Base-by-base conservation (phyloP, 1,140 invertebrate genomes). In the Drosophila paulistorum region DNA sequence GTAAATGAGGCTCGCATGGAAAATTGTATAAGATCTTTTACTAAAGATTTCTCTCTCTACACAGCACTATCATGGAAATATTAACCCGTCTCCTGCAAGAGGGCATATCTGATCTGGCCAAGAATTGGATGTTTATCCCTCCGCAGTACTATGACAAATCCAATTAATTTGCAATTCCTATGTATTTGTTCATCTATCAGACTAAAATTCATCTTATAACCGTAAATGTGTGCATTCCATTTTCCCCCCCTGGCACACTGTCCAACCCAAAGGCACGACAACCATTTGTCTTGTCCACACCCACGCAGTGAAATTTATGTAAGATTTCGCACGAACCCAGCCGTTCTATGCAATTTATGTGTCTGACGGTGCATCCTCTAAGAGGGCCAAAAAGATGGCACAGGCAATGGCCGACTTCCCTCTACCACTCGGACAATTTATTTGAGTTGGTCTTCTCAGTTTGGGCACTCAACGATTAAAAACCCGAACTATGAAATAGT, bases 111-210 rank as follows among this genome's bases (percentile, higher is more conserved):
- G 90, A 91, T 55, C 59, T 91, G 63, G 71, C 90, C 48, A 91
- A 90, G 54, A 91, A 91, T 67, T 90, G 90, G 87, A 33, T 74
- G 59, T 91, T 91, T 42, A 82, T 91, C 45, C 90, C 90, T 1
- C 39, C 84, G 3, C 80, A 87, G 33, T 84, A 81, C 41, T 89
- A 78, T 45, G 83, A 87, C 13, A 77, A 71, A n/a, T 33, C 35
- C 1, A 41, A 48, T 69, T 74, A 65, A 62, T n/a, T 26, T 62
- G 2, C 9, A 23, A 45, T 62, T 62, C n/a, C 23, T 5, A 11
- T 30, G 6, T 6, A 7, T 37, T 20, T 26, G 4, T n/a, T 72
- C 66, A 81, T 61, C 6, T 67, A 59, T 68, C 11, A 17, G 41
- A 14, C 41, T 39, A 42, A 71, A 74, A 54, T 64, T 45, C 58